Evolutionary conservation across 2,797 vertebrate species (phyloP), one percentile per base, ranked within the genome.

Genomic region (Gambusia yucatana): DNA sequence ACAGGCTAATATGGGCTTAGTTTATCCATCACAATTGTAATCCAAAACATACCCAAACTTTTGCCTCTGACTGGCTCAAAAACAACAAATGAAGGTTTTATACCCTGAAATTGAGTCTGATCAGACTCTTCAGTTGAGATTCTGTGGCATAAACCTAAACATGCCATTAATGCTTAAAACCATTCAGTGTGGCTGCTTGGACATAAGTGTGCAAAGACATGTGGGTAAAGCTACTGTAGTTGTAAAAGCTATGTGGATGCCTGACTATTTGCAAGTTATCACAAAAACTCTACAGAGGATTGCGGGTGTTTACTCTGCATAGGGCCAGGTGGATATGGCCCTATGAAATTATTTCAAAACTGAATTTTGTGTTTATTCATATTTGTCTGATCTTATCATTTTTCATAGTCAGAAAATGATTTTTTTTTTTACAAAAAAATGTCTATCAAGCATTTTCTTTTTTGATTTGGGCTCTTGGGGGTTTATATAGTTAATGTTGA

Each of bases 391-490:
- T 52, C 22, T 25, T 3, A 25, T 25, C 3, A 52, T 25, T 52
- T 52, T 52, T 52, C 2, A 52, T 52, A 25, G 6, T 52, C 22
- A 0, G 6, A 25, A 52, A 52, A 52, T 9, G 50, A 11, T 44
- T 44, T 50, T 47, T n/a, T 47, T 16, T 50, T 7, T 52, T 8
- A 25, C 22, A 10, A 25, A 55, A 52, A 20, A 50, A 80, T 84
- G 78, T 90, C 76, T 88, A 73, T 69, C 46, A 63, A 81, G 78
- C 83, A 80, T 84, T 82, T 59, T 14, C 50, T 72, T 47, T 4
- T 76, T n/a, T 3, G 3, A 28, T 85, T 87, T 90, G 89, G 90
- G 91, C 90, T 30, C 78, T 3, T 41, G 76, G 75, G 91, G 72
- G 81, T 84, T 88, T 48, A 10, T 30, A 73, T 76, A 30, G 79